These are phyloP conservation scores for Saguinus imperator DNA, from an alignment of 2,113 vertebrate species.

Conservation along the genomic window DNA sequence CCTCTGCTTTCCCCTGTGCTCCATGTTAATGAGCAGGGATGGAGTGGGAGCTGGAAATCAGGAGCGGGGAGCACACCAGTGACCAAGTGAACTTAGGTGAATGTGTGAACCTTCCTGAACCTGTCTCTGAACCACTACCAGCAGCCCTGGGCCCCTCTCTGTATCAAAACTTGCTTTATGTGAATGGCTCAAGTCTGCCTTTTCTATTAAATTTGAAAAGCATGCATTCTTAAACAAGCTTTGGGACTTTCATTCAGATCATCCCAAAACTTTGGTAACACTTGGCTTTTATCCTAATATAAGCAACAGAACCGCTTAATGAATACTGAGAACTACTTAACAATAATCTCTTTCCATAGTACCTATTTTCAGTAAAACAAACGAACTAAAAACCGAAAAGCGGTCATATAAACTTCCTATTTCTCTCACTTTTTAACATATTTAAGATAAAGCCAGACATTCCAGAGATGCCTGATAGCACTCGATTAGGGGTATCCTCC, in stretches of 20 bases:
- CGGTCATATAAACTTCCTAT: no score
- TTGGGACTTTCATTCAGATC: accelerated
- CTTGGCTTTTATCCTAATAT: background rate
- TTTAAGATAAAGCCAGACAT: background rate
- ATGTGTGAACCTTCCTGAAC: no score
- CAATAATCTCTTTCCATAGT: accelerated
- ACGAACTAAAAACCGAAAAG: background rate
- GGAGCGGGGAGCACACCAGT: accelerated
- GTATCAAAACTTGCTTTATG: accelerated
- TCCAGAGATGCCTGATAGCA: background rate
- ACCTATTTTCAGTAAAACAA: background rate
- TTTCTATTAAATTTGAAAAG: background rate
- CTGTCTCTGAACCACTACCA: accelerated
- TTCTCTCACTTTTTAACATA: no score
- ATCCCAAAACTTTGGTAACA: accelerated
- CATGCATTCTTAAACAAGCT: background rate
- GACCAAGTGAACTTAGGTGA: accelerated
- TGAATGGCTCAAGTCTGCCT: background rate
- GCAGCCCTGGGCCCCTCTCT: accelerated
- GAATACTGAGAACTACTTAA: no score
- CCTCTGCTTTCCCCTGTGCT: background rate
- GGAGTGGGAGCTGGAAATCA: background rate
- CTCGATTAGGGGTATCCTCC: no score
- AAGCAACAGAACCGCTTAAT: background rate
- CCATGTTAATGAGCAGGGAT: accelerated